Evolutionary conservation across 2,888 invertebrate species (phyloP).

Genomic region (Habrosyne pyritoides): DNA sequence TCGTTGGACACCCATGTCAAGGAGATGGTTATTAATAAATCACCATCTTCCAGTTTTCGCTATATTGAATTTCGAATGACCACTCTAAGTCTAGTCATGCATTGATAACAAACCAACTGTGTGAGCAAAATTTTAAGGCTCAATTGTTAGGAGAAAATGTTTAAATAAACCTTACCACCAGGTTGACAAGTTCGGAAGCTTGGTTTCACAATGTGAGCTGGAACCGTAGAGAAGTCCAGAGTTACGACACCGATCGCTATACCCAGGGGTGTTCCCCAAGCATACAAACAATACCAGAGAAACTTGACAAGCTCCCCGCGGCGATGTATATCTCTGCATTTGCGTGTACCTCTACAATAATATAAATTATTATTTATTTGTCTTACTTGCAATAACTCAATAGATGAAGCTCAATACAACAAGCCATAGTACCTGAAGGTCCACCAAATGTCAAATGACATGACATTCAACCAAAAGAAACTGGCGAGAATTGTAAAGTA

Average conservation of each 20-base stretch:
- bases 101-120: too few relatives aligned
- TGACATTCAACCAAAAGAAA: not conserved
- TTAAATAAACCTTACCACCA: constrained; percentile 21
- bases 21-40: too few relatives aligned
- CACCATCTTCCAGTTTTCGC: too few relatives aligned
- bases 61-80: too few relatives aligned
- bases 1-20: too few relatives aligned
- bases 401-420: not conserved
- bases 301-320: constrained; percentile 21
- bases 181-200: constrained; percentile 28
- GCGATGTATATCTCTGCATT: constrained; percentile 26
- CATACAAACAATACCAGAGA: constrained; percentile 24
- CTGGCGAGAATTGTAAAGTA: constrained; percentile 4
- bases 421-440: not conserved
- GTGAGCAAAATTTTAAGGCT: too few relatives aligned
- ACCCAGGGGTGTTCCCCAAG: constrained; percentile 37
- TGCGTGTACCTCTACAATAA: constrained; percentile 25
- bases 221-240: constrained; percentile 22
- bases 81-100: too few relatives aligned
- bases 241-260: constrained; percentile 22
- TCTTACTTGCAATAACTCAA: too few relatives aligned
- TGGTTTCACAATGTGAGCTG: constrained; percentile 27
- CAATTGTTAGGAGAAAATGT: too few relatives aligned
- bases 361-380: constrained; percentile 1
- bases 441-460: constrained; percentile 6